Conservation (phyloP, 2,888 invertebrate genomes). For the Ametastegia equiseti region DNA sequence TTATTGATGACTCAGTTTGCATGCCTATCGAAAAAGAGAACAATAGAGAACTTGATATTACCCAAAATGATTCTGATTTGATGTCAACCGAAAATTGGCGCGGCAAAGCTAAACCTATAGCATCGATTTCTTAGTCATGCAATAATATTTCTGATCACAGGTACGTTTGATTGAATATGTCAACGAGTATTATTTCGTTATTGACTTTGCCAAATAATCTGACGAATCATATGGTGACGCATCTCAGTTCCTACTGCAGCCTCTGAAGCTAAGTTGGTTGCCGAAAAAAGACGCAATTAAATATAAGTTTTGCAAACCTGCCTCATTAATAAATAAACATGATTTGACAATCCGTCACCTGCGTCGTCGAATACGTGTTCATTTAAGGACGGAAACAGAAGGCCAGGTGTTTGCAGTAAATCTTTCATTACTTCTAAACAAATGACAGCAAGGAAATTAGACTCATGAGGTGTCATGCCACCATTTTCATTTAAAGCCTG, state of each 20-base stretch:
- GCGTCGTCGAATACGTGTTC: conserved; percentile 51
- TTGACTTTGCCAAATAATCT: conserved; percentile 43
- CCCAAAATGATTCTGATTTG: background rate
- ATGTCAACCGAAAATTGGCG: background rate
- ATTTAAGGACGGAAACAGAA: conserved; percentile 45
- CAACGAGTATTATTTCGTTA: too few relatives aligned
- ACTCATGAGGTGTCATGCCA: conserved; percentile 13
- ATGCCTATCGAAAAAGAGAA: background rate
- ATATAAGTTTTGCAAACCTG: conserved; percentile 22
- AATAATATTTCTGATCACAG: too few relatives aligned
- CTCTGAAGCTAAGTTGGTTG: conserved; percentile 2
- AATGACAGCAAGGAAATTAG: conserved; percentile 49
- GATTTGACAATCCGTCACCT: conserved; percentile 13
- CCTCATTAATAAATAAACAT: background rate
- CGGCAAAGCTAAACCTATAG: background rate
- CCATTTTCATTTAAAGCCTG: conserved; percentile 33
- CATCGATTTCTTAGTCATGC: too few relatives aligned
- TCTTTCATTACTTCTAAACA: conserved; percentile 49
- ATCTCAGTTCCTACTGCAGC: conserved; percentile 20
- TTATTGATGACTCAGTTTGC: background rate
- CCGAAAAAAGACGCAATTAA: conserved; percentile 16
- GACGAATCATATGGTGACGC: conserved; percentile 13
- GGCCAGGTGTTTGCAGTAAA: conserved; percentile 48
- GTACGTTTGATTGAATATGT: too few relatives aligned
- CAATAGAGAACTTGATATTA: background rate